Evolutionary conservation across 1,140 invertebrate species (phyloP), one percentile per base, ranked within the genome.

Genomic region (Ceratosolen fusciceps): DNA sequence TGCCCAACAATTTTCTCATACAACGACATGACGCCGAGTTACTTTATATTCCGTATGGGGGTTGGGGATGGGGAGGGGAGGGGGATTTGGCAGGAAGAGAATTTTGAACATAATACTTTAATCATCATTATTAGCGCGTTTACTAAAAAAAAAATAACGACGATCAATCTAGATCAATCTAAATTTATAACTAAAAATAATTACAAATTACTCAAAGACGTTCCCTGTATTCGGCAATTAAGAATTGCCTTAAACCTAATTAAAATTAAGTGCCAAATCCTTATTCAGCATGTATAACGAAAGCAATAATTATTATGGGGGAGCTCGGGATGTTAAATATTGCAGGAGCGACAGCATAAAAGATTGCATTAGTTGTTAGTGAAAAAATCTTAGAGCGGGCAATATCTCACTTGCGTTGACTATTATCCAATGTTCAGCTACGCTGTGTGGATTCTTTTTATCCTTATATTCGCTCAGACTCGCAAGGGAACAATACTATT

Each of bases 391-490:
- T 1, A 8, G 24, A 62, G 10, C 37, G 9, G 19, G 12, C 2
- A 62, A 74, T 62, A 74, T 47, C 24, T 74, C 24, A n/a, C 19
- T 74, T 74, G 21, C 56, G n/a, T n/a, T 26, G 16, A 16, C 54
- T 26, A 37, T 12, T 37, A 37, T 31, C 31, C 21, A 26, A 43
- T 70, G 21, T 21, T 62, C 8, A 2, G 14, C 14, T 16, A 29
- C 14, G 16, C n/a, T 34, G 4, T 21, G 31, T 74, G 26, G 34
- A 43, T 74, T 24, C 24, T 74, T 4, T 74, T 72, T 72, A n/a
- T 31, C 29, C 31, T 34, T 14, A 4, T 24, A 16, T 19, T 37
- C 77, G 80, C 79, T 82, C 81, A 78, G 39, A 43, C 80, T 81
- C 79, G 67, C 81, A 54, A 29, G 72, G 77, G 60, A 52, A 74